Evolutionary conservation across 1,140 invertebrate species (phyloP).

Genomic region (Grapholita molesta): DNA sequence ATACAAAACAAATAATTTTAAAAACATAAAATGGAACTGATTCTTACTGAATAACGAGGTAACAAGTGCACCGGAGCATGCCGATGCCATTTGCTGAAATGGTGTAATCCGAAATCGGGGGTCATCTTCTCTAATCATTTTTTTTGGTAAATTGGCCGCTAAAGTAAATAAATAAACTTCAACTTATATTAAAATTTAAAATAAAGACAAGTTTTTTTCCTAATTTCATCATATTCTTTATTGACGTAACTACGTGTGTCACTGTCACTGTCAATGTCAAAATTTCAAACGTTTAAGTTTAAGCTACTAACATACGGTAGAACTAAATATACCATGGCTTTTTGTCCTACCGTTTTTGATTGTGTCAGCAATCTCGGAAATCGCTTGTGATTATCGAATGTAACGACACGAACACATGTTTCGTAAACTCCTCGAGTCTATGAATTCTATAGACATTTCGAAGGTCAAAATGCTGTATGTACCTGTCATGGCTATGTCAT

Average conservation of each 20-base stretch:
- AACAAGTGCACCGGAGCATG: conserved; percentile 92
- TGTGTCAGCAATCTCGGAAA: too few relatives aligned
- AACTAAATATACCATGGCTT: too few relatives aligned
- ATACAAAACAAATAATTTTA: conserved; percentile 27
- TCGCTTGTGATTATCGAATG: too few relatives aligned
- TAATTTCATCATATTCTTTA: not conserved
- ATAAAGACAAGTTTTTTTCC: not conserved
- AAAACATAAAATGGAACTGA: conserved; percentile 73
- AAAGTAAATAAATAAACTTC: not conserved
- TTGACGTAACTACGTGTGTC: not conserved
- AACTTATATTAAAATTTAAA: not conserved
- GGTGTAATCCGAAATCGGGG: conserved; percentile 88
- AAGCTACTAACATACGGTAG: too few relatives aligned
- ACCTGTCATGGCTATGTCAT: not conserved
- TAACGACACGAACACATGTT: too few relatives aligned
- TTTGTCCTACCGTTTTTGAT: too few relatives aligned
- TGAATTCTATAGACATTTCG: conserved; percentile 2
- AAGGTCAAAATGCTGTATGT: not conserved
- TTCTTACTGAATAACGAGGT: conserved; percentile 94
- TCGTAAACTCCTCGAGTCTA: not conserved
- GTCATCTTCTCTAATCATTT: conserved; percentile 81
- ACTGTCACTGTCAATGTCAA: not conserved
- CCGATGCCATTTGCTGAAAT: conserved; percentile 92
- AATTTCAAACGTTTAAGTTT: too few relatives aligned
- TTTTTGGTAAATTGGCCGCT: not conserved